Evolutionary conservation across 2,888 invertebrate genomes (phyloP).

Genomic region (Polia nebulosa): DNA sequence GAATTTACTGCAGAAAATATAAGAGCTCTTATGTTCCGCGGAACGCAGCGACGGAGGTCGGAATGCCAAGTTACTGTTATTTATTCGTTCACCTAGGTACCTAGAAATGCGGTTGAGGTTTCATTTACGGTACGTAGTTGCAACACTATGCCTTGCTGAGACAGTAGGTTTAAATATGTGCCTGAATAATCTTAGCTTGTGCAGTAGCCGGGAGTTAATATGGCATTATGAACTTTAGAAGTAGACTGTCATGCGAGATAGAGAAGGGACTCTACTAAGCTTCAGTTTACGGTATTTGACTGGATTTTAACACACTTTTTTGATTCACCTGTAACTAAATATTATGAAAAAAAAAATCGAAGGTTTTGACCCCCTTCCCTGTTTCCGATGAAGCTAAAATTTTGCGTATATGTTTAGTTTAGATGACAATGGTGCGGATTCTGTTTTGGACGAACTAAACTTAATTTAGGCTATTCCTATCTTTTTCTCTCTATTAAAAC

Average conservation of each 20-base stretch:
- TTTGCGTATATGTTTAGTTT: too few relatives aligned
- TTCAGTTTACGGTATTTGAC: too few relatives aligned
- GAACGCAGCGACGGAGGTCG: conserved; percentile 21
- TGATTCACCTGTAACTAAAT: too few relatives aligned
- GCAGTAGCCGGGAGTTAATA: not conserved
- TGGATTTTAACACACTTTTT: too few relatives aligned
- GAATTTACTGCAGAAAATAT: conserved; percentile 52
- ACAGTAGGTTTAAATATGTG: conserved; percentile 5
- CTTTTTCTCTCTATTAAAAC: too few relatives aligned
- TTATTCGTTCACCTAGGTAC: conserved; percentile 39
- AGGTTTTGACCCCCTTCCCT: too few relatives aligned
- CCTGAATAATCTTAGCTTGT: conserved; percentile 5
- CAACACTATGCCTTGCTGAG: conserved; percentile 6
- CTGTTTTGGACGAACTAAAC: too few relatives aligned
- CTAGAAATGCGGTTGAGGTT: conserved; percentile 41
- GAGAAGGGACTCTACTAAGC: too few relatives aligned
- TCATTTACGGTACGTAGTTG: conserved; percentile 28
- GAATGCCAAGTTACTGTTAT: conserved; percentile 44
- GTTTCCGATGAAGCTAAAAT: too few relatives aligned
- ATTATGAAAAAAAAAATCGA: too few relatives aligned
- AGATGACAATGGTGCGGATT: too few relatives aligned
- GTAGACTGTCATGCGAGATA: not conserved
- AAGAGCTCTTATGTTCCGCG: conserved; percentile 51
- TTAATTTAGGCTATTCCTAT: too few relatives aligned
- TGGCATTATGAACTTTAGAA: not conserved